Evolutionary conservation across 2,113 vertebrate species (phyloP).

Genomic region (Vidua chalybeata): DNA sequence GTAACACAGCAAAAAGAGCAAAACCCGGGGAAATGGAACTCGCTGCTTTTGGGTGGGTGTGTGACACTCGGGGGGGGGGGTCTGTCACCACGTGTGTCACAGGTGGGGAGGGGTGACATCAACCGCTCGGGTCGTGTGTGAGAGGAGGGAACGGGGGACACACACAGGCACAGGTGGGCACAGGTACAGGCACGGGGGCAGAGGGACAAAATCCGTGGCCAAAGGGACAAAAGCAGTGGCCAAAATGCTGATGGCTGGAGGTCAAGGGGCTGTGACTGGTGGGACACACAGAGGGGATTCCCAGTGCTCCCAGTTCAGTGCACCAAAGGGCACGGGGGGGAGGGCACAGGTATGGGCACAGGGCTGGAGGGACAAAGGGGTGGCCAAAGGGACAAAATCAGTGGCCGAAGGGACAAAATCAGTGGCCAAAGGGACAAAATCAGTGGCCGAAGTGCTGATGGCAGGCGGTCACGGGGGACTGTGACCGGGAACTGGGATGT

Average conservation of each 20-base stretch:
- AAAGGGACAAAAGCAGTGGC: neutral
- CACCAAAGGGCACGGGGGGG: neutral
- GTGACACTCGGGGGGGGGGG: neutral
- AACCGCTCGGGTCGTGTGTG: neutral
- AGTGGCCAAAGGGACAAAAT: neutral
- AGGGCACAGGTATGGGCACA: neutral
- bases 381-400: neutral
- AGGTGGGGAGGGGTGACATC: neutral
- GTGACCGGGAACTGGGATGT: neutral
- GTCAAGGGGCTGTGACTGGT: neutral
- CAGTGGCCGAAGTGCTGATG: slow-evolving; percentile 61
- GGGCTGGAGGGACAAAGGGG: neutral
- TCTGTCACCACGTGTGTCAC: neutral
- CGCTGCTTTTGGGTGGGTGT: neutral
- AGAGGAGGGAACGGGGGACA: neutral
- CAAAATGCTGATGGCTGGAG: neutral
- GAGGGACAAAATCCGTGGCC: neutral
- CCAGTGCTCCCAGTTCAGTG: neutral
- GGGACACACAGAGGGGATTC: neutral
- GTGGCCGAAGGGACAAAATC: neutral
- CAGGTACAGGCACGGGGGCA: neutral
- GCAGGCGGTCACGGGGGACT: rapidly evolving
- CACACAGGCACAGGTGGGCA: neutral
- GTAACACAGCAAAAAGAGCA: neutral
- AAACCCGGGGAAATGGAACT: neutral